Evolutionary conservation across 2,113 vertebrate genomes (phyloP).

Genomic region (Hipposideros armiger): DNA sequence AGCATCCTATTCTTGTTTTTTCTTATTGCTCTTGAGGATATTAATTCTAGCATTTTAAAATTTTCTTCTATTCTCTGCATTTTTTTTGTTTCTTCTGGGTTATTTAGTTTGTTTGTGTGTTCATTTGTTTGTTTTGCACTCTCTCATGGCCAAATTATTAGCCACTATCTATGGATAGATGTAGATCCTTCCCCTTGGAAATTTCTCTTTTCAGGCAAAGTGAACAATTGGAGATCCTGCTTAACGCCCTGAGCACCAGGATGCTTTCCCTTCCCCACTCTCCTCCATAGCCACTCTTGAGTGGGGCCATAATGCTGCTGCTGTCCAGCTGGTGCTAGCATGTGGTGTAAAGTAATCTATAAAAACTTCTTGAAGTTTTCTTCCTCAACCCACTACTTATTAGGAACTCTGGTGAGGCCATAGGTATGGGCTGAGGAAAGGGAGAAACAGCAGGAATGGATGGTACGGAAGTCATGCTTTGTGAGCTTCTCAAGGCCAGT

Average conservation of each 20-base stretch:
- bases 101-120: background rate
- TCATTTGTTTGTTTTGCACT: background rate
- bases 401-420: background rate
- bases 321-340: background rate
- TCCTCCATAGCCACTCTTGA: background rate
- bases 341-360: background rate
- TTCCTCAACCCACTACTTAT: background rate
- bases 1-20: slow-evolving; percentile 18
- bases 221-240: background rate
- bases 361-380: background rate
- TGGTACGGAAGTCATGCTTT: background rate
- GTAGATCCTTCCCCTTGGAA: background rate
- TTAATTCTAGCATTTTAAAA: background rate
- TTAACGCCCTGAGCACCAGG: background rate
- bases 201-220: background rate
- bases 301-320: background rate
- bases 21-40: background rate
- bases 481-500: background rate
- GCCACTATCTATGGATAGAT: background rate
- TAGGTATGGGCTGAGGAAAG: background rate
- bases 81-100: background rate
- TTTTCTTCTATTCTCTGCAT: slow-evolving; percentile 29
- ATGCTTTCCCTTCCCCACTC: background rate
- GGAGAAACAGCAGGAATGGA: background rate
- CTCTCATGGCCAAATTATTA: background rate